phyloP scores from a whole-genome alignment of 2,888 invertebrate genomes.

The Tetropium fuscum region DNA sequence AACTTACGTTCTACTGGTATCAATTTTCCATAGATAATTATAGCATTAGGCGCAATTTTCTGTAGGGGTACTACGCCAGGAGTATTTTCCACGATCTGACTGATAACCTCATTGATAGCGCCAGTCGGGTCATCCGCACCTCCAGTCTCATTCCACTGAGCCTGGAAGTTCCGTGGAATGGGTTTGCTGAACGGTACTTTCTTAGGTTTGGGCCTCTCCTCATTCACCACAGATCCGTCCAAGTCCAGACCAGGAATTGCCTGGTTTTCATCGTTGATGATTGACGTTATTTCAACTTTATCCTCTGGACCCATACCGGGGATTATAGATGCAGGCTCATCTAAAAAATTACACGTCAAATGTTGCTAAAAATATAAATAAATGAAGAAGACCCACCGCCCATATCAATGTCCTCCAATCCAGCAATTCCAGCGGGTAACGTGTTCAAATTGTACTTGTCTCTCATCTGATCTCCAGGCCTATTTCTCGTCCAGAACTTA shows the following conservation, averaged over 20 bases:
- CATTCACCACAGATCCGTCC: slow-evolving; percentile 72
- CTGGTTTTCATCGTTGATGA: slow-evolving; percentile 83
- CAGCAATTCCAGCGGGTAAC: slow-evolving; percentile 84
- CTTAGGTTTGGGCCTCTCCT: slow-evolving; percentile 80
- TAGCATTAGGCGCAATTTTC: slow-evolving; percentile 82
- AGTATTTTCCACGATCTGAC: slow-evolving; percentile 81
- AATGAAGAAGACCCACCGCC: slow-evolving; percentile 63
- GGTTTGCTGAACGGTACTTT: slow-evolving; percentile 96
- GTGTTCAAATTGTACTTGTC: slow-evolving; percentile 98
- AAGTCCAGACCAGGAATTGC: slow-evolving; percentile 91
- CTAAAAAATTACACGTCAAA: slow-evolving; percentile 28
- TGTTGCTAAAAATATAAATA: background rate
- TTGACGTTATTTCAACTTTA: slow-evolving; percentile 82
- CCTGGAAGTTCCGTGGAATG: slow-evolving; percentile 95
- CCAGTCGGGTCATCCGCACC: slow-evolving; percentile 64
- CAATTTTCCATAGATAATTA: slow-evolving; percentile 86
- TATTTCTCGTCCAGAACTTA: slow-evolving; percentile 99
- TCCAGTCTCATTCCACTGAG: slow-evolving; percentile 92
- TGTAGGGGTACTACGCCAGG: slow-evolving; percentile 83
- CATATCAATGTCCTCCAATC: slow-evolving; percentile 77
- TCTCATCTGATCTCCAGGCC: slow-evolving; percentile 98
- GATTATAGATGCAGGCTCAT: slow-evolving; percentile 82
- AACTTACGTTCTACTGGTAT: slow-evolving; percentile 78
- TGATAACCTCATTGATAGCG: slow-evolving; percentile 75
- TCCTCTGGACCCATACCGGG: slow-evolving; percentile 99